phyloP scores from a whole-genome alignment of 2,113 vertebrate genomes.

The Romanogobio albipinnatus region DNA sequence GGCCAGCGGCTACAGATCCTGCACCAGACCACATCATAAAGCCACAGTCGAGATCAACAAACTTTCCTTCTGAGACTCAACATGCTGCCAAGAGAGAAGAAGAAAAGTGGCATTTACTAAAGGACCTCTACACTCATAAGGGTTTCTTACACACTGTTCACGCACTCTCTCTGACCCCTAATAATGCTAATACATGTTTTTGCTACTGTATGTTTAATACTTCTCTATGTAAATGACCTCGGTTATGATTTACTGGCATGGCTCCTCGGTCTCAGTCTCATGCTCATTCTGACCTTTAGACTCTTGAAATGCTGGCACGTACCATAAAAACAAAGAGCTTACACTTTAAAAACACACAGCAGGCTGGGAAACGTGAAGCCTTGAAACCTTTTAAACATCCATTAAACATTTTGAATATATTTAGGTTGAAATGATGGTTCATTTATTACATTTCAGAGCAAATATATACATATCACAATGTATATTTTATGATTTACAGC shows the following conservation, averaged over 20 bases:
- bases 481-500: no score
- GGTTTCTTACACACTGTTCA: neutral
- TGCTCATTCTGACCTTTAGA: constrained; percentile 59
- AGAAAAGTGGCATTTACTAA: neutral
- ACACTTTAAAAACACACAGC: constrained; percentile 36
- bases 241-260: neutral
- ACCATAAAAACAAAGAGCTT: constrained; percentile 51
- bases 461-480: no score
- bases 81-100: neutral
- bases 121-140: neutral
- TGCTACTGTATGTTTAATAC: neutral
- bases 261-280: constrained; percentile 49
- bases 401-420: no score
- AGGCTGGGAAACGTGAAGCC: no score
- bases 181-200: neutral
- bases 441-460: no score
- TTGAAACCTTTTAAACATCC: no score
- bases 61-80: neutral
- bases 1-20: neutral
- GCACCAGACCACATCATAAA: neutral
- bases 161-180: neutral
- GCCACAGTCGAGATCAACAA: neutral
- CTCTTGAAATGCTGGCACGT: constrained; percentile 51
- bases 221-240: neutral
- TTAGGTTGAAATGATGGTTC: no score